Base-by-base conservation (phyloP, 2,888 invertebrate species). In the Apamea sordens region DNA sequence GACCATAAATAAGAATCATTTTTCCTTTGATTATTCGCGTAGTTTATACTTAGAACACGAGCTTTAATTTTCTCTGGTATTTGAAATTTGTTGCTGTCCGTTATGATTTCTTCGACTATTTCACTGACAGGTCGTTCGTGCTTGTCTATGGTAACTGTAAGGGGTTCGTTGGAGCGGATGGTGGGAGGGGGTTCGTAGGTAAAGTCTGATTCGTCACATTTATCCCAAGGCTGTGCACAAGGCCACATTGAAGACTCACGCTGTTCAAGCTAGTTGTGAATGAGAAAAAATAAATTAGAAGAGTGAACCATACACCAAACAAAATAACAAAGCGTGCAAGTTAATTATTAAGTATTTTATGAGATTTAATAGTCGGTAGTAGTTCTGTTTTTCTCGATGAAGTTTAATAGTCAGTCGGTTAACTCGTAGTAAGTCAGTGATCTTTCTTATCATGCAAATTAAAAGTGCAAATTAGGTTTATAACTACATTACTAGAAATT, bases 191-290 rank as follows among this genome's bases (percentile, higher is more conserved):
- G 92, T 76, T 91, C 91, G 88, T 93, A 94, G 53, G 92, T 91
- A 92, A 94, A 95, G 81, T 92, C 88, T 80, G 94, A 93, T 89
- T 96, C 96, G 89, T 96, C 95, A 94, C 89, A 94, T 84, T 91
- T 92, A 83, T 94, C 93, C 96, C 96, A 96, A 85, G 96, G 95
- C 85, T 93, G 92, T 90, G 91, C 90, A 85, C 88, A 90, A 90
- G 94, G 93, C 95, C 95, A 96, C 82, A 96, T 92, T 87, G 93
- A 91, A 84, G 93, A 90, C 86, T 93, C 94, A 86, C 94, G 95
- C 59, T 93, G 94, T 95, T 96, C 96, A 95, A 97, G 96, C 96
- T 96, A 95, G 89, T 94, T 83, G 89, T 94, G 91, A 89, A 92
- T 93, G 92, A 93, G 92, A 90, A 92, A 92, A 87, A 86, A 89